Conservation (phyloP, 2,113 vertebrate species). For the Myotis davidii region DNA sequence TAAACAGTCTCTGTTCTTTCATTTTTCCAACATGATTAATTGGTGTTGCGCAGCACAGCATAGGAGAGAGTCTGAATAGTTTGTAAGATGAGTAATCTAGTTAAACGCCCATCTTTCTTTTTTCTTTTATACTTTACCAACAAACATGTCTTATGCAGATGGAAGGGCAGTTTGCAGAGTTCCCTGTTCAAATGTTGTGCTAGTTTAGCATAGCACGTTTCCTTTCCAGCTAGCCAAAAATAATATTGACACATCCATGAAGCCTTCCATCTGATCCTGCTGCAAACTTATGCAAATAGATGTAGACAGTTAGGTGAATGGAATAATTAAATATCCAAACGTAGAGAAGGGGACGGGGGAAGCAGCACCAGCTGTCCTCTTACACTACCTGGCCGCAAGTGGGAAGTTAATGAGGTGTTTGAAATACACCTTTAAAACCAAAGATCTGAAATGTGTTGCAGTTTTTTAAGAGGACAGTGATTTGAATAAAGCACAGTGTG, state of each 20-base stretch:
- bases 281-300: conserved; percentile 76
- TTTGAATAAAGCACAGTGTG: background rate
- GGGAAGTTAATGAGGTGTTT: background rate
- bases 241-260: conserved; percentile 78
- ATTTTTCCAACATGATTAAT: conserved; percentile 60
- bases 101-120: conserved; percentile 44
- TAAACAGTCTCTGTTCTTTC: conserved; percentile 66
- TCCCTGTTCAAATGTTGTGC: conserved; percentile 43
- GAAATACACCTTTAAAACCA: conserved; percentile 30
- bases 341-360: background rate
- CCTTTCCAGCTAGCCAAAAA: conserved; percentile 78
- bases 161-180: conserved; percentile 64
- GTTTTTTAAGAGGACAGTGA: background rate
- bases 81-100: conserved; percentile 52
- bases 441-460: background rate
- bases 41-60: background rate
- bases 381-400: background rate
- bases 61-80: conserved; percentile 9
- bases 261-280: conserved; percentile 74
- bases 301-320: conserved; percentile 74
- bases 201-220: conserved; percentile 61
- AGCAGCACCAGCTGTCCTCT: background rate
- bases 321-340: conserved; percentile 69
- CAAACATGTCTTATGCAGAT: conserved; percentile 55
- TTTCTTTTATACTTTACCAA: conserved; percentile 45